A percentile compares a stretch with the other conserved stretches of the same genome.
Evolutionary conservation across 2,797 vertebrate genomes (phyloP).

Genomic region (Onychomys leucogaster): DNA sequence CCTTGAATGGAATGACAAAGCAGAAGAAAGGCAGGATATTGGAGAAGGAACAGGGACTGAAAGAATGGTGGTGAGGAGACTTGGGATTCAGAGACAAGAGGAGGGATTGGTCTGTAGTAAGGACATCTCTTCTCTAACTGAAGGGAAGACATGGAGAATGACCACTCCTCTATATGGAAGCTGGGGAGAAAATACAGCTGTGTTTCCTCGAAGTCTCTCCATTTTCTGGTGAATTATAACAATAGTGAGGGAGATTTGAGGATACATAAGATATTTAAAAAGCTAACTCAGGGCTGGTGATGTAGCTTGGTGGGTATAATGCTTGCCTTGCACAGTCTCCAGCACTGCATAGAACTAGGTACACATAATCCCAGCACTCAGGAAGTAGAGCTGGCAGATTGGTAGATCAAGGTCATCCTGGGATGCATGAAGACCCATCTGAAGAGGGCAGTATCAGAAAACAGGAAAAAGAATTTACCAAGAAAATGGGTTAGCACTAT

Average conservation of each 20-base stretch:
- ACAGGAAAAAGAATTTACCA: neutral
- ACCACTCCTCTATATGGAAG: neutral
- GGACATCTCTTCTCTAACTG: neutral
- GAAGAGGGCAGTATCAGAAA: neutral
- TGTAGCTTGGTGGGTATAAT: neutral
- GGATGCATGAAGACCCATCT: neutral
- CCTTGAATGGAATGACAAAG: neutral
- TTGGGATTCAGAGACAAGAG: neutral
- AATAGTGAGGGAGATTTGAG: neutral
- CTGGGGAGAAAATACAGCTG: neutral
- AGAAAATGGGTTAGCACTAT: neutral
- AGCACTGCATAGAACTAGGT: neutral
- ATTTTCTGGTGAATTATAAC: neutral
- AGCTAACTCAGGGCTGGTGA: neutral
- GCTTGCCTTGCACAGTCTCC: neutral
- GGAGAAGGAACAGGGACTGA: neutral
- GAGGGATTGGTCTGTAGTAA: neutral
- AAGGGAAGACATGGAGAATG: neutral
- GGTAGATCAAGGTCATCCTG: neutral
- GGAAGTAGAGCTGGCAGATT: neutral
- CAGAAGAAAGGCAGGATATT: neutral
- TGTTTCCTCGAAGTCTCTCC: neutral
- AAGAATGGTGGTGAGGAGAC: neutral
- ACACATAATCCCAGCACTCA: neutral
- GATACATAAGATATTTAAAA: constrained; percentile 5